Evolutionary conservation across 1,140 invertebrate species (phyloP).

Genomic region (Euwallacea fornicatus): DNA sequence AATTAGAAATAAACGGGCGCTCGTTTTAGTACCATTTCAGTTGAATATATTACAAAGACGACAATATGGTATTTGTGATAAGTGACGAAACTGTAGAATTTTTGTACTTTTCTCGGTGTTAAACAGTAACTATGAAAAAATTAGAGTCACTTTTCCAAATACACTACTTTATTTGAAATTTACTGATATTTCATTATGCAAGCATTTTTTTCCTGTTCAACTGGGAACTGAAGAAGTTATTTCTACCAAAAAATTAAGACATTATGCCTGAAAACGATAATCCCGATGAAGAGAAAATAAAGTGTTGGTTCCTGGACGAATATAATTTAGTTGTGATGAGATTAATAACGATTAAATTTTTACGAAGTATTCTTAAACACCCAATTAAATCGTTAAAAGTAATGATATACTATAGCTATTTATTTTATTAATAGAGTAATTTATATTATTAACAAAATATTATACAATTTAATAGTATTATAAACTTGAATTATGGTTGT

Average conservation of each 20-base stretch:
- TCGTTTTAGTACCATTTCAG: conserved; percentile 41
- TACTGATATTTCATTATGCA: no score
- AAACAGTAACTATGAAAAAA: conserved; percentile 20
- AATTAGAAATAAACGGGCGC: conserved; percentile 34
- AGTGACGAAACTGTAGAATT: conserved; percentile 39
- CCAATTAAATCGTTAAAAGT: conserved; percentile 27
- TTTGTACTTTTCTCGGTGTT: conserved; percentile 37
- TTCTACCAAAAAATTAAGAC: no score
- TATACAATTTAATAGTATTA: conserved; percentile 42
- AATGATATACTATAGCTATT: conserved; percentile 39
- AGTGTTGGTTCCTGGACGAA: not conserved
- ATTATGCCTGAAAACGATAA: no score
- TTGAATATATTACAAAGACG: conserved; percentile 39
- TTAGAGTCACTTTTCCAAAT: conserved; percentile 41
- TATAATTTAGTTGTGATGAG: conserved; percentile 29
- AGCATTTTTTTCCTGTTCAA: no score
- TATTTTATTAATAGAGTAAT: conserved; percentile 46
- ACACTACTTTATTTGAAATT: not conserved
- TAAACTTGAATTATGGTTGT: conserved; percentile 30
- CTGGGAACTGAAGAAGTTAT: no score
- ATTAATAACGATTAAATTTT: conserved; percentile 31
- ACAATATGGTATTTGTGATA: conserved; percentile 46
- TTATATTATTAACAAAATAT: conserved; percentile 45
- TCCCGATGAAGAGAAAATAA: not conserved
- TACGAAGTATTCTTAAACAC: conserved; percentile 29